A percentile compares a stretch with the other conserved stretches of the same genome.
phyloP scores from a whole-genome alignment of 2,797 vertebrate genomes.

The Cirrhinus molitorella region DNA sequence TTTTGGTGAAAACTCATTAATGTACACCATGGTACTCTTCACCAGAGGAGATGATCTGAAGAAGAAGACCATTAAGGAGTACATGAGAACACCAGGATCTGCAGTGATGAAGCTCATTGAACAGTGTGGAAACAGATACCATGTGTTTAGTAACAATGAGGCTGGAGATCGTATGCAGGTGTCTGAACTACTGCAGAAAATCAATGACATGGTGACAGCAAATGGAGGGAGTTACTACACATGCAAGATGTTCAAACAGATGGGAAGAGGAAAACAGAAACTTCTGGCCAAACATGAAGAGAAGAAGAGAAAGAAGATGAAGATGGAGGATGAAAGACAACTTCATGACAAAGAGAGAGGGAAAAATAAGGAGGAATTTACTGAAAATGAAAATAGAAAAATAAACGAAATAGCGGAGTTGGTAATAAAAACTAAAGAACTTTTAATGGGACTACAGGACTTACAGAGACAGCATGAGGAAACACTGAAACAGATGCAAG shows the following conservation, averaged over 20 bases:
- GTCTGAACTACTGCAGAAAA: constrained; percentile 18
- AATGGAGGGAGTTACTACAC: neutral
- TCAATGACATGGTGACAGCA: neutral
- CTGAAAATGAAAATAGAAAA: too few species aligned
- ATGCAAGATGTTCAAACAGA: neutral
- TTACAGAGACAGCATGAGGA: too few species aligned
- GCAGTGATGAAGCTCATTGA: neutral
- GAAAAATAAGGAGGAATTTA: neutral
- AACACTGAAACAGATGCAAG: too few species aligned
- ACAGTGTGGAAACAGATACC: constrained; percentile 23
- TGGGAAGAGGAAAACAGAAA: neutral
- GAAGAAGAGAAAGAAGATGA: rapidly evolving
- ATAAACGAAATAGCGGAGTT: too few species aligned
- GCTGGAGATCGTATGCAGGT: neutral
- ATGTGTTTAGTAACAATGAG: constrained; percentile 8
- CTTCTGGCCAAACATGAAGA: neutral
- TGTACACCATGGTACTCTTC: neutral
- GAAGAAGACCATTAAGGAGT: neutral
- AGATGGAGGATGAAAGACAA: neutral
- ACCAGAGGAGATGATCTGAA: neutral
- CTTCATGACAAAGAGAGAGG: neutral
- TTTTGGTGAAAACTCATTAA: neutral
- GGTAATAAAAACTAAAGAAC: too few species aligned
- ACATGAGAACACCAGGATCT: neutral
- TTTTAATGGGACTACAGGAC: too few species aligned